Conservation (phyloP, 2,113 vertebrate genomes). For the Mobula hypostoma region DNA sequence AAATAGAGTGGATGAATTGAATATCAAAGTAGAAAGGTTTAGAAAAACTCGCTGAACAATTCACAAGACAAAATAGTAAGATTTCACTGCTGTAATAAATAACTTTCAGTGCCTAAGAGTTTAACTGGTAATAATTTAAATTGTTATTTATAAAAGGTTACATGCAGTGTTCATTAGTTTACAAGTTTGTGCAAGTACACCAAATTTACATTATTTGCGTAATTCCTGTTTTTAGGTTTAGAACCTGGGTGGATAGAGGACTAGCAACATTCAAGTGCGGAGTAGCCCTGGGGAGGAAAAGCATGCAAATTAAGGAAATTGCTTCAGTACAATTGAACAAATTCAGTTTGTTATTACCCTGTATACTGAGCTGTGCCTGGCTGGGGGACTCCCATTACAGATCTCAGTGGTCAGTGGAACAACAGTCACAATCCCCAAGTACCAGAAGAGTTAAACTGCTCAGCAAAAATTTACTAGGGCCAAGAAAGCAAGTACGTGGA, state of each 20-base stretch:
- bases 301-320: neutral
- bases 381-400: neutral
- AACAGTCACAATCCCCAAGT: neutral
- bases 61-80: neutral
- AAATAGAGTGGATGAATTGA: neutral
- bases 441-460: neutral
- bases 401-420: neutral
- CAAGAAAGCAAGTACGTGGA: neutral
- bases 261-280: neutral
- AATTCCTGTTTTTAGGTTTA: neutral
- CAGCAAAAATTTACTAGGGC: neutral
- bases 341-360: neutral
- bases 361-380: neutral
- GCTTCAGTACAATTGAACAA: neutral
- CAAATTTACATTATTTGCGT: neutral
- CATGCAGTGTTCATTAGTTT: neutral
- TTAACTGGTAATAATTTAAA: neutral
- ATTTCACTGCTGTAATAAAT: neutral
- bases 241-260: neutral
- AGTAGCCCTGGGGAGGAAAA: neutral
- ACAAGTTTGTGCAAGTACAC: neutral
- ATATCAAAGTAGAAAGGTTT: too few species aligned
- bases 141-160: neutral
- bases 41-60: neutral
- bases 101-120: too few species aligned